Conservation (phyloP, 2,888 invertebrate genomes). For the Siphlonurus alternatus region DNA sequence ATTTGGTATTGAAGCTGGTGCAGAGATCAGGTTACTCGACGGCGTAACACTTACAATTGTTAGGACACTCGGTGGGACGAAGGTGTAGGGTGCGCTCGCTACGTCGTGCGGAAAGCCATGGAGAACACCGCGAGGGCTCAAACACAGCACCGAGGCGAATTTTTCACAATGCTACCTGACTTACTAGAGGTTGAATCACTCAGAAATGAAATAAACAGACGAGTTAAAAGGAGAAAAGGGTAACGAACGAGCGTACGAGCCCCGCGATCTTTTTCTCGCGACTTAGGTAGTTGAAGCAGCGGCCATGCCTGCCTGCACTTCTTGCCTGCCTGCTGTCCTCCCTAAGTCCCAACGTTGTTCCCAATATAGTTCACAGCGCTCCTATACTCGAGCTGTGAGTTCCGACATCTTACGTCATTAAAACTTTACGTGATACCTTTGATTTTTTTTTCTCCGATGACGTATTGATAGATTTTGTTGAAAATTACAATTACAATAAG, state of each 20-base stretch:
- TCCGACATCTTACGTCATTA: no score
- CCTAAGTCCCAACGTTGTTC: not conserved
- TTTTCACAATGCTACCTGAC: not conserved
- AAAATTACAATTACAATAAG: no score
- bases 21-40: not conserved
- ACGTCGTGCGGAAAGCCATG: not conserved
- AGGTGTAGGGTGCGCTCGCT: not conserved
- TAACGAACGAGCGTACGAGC: not conserved
- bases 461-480: no score
- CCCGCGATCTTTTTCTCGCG: not conserved
- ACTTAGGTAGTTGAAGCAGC: not conserved
- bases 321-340: not conserved
- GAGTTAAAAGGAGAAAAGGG: not conserved
- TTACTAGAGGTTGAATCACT: not conserved
- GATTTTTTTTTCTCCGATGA: no score
- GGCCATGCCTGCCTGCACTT: constrained; percentile 1
- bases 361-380: not conserved
- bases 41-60: not conserved
- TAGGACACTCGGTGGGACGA: not conserved
- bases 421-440: no score
- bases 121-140: no score
- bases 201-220: not conserved
- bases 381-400: no score
- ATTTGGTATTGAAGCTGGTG: not conserved
- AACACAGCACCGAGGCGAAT: not conserved